Percentiles rank a stretch among this genome's conserved stretches.
phyloP scores from a whole-genome alignment of 2,113 vertebrate genomes.

The Blennius ocellaris region DNA sequence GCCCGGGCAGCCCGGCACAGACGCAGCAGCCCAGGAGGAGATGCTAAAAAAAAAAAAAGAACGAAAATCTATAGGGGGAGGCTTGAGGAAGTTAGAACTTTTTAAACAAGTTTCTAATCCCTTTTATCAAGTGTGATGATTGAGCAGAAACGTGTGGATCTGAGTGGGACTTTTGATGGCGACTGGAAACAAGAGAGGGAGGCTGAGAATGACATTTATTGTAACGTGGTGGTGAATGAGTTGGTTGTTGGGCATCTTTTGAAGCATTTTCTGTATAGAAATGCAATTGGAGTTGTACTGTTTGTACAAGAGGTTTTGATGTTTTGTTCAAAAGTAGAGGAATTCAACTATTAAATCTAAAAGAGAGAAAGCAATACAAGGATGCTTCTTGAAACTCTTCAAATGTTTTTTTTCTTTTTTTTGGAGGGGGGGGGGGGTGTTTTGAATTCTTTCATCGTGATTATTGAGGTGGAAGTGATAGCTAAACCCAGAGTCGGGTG shows the following conservation, averaged over 20 bases:
- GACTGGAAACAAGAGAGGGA: conserved; percentile 1
- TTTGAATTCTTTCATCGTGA: conserved; percentile 63
- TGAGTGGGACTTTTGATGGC: conserved; percentile 24
- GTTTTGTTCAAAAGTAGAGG: conserved; percentile 46
- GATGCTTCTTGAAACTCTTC: conserved; percentile 24
- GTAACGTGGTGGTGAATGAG: conserved; percentile 18
- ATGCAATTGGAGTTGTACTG: conserved; percentile 29
- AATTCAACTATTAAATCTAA: conserved; percentile 52
- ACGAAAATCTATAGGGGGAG: conserved; percentile 78
- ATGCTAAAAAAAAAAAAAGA: background rate
- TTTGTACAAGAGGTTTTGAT: conserved; percentile 39
- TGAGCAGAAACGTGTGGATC: conserved; percentile 53
- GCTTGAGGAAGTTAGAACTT: conserved; percentile 75
- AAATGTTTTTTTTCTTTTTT: conserved; percentile 47
- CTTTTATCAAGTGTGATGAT: conserved; percentile 57
- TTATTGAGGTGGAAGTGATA: conserved; percentile 70
- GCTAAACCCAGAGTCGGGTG: conserved; percentile 55
- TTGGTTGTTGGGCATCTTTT: conserved; percentile 26
- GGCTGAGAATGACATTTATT: conserved; percentile 13
- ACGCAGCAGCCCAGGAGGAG: conserved; percentile 57
- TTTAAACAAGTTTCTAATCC: conserved; percentile 67
- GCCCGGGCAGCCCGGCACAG: conserved; percentile 64
- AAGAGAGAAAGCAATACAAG: conserved; percentile 15
- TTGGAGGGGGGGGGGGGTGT: background rate
- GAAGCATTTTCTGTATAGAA: conserved; percentile 2